These are phyloP conservation scores for Epistrophe grossulariae DNA, from an alignment of 2,888 invertebrate genomes.

Conservation along the genomic window DNA sequence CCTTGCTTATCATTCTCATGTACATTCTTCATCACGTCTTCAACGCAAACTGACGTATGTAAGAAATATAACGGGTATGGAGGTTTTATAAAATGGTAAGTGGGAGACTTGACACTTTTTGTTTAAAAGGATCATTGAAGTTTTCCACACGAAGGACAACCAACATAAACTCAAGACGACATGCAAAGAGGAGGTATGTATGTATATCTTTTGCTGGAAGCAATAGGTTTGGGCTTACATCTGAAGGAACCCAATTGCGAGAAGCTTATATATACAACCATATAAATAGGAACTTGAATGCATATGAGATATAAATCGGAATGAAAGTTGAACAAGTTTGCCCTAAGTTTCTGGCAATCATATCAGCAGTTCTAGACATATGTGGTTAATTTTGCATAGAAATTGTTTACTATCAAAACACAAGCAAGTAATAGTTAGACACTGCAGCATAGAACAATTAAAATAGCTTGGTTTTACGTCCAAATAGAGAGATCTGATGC, in stretches of 20 bases:
- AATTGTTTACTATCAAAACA: background rate
- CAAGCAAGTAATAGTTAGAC: background rate
- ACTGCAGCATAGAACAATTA: slow-evolving; percentile 12
- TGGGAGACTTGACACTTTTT: slow-evolving; percentile 20
- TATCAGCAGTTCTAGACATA: background rate
- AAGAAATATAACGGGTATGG: background rate
- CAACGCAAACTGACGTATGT: background rate
- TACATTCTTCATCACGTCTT: background rate
- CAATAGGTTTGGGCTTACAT: background rate
- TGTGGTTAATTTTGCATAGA: slow-evolving; percentile 9
- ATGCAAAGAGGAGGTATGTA: background rate
- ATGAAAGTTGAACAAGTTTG: slow-evolving; percentile 1
- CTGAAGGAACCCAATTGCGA: background rate
- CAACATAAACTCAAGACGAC: background rate
- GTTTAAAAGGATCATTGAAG: slow-evolving; percentile 4
- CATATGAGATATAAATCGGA: background rate
- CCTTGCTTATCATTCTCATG: slow-evolving; percentile 10
- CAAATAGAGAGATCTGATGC: background rate
- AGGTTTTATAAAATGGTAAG: background rate
- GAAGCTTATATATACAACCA: too few relatives aligned
- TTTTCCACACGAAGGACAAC: slow-evolving; percentile 7
- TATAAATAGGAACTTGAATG: background rate
- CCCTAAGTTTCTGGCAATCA: background rate
- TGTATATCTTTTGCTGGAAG: background rate
- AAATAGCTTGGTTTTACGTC: background rate